Evolutionary conservation across 2,113 vertebrate species (phyloP), one percentile per base, ranked within the genome.

Genomic region (Cyanistes caeruleus): DNA sequence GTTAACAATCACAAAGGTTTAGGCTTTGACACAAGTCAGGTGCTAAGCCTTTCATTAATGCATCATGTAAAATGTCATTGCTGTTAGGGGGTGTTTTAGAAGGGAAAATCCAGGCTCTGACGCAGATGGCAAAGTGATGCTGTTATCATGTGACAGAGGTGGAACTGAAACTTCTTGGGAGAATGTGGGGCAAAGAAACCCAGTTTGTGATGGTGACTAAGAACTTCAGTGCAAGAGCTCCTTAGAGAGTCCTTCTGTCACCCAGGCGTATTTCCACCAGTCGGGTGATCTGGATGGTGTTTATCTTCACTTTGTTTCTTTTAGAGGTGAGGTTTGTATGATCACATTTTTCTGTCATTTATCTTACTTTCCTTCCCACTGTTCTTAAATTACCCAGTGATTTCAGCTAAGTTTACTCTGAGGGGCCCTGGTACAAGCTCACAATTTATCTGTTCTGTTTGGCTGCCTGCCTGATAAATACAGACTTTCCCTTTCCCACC

Each of bases 81-180:
- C 59, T 65, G 37, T 87, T 69, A 21, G 5, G 46, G 23, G 56
- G 16, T 53, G 28, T 55, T 90, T 55, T 33, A 55, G 60, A 80
- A 37, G 88, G 95, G 88, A 92, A 90, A 96, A 53, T 56, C 56
- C 83, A 53, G 64, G 31, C 49, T 76, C 11, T 35, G 64, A 75
- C 4, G 11, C 52, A 81, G 63, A 63, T 14, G 49, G 44, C 83
- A 24, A 22, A 18, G 52, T 39, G 53, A 49, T 62, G 37, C 43
- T 64, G 63, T 69, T n/a, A 62, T 70, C 9, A 10, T 2, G 2
- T 44, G 28, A 51, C 76, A 67, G 31, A 89, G 49, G 56, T 92
- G 60, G 90, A 93, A 95, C 82, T 3, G 59, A 97, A 96, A 90
- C 76, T 70, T 67, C 37, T 8, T 48, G 73, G 60, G 73, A 84